Conservation (phyloP, 2,888 invertebrate genomes). For the Elysia crispata region DNA sequence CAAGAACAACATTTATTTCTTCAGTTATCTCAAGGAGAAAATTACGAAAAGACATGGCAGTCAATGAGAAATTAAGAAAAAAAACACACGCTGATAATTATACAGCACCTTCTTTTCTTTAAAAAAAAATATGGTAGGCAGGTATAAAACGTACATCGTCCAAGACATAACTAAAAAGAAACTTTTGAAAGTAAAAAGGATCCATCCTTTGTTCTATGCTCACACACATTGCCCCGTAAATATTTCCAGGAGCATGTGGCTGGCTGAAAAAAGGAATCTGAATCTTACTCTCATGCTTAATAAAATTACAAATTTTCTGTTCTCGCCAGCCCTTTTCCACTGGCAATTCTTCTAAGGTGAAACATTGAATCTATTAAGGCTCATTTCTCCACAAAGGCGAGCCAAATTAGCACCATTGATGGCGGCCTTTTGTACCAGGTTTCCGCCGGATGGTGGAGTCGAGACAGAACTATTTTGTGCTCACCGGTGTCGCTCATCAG, state of each 20-base stretch:
- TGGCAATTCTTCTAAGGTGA: neutral
- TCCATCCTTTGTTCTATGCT: neutral
- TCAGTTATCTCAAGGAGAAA: too few species aligned
- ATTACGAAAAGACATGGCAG: too few species aligned
- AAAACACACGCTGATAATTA: too few species aligned
- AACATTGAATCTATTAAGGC: slow-evolving; percentile 15
- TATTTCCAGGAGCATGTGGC: neutral
- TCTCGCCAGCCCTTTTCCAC: neutral
- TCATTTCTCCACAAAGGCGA: slow-evolving; percentile 33
- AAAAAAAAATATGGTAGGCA: too few species aligned
- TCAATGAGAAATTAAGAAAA: too few species aligned
- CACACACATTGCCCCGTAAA: too few species aligned
- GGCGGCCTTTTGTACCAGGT: neutral
- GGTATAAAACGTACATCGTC: too few species aligned
- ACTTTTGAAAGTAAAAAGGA: neutral
- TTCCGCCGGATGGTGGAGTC: neutral
- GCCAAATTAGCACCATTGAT: neutral
- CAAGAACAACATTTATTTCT: too few species aligned
- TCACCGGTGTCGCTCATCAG: too few species aligned
- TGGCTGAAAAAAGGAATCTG: neutral
- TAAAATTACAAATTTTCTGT: neutral
- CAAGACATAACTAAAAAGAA: too few species aligned
- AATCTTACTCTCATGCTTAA: neutral
- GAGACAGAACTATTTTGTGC: too few species aligned
- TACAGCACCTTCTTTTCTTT: too few species aligned